Evolutionary conservation across 2,113 vertebrate species (phyloP).

Genomic region (Chinchilla lanigera): DNA sequence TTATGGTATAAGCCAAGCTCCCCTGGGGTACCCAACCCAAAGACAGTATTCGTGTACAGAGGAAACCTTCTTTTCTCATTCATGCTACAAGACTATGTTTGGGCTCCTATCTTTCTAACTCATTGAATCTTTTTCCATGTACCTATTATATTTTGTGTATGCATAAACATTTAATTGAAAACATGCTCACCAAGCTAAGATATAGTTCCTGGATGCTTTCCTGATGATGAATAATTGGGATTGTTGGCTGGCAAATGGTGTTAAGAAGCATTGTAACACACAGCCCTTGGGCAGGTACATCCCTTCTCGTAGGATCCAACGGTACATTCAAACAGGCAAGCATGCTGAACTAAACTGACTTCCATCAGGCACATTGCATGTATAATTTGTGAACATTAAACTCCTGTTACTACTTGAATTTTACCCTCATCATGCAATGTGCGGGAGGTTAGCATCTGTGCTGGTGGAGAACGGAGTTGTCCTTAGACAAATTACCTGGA

Average conservation of each 20-base stretch:
- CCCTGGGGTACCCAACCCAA: neutral
- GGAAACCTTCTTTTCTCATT: neutral
- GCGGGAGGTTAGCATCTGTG: slow-evolving; percentile 45
- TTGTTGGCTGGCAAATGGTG: slow-evolving; percentile 37
- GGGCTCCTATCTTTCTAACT: neutral
- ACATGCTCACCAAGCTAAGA: neutral
- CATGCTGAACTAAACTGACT: slow-evolving; percentile 75
- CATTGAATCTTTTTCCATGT: neutral
- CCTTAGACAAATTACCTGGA: slow-evolving; percentile 68
- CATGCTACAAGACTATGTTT: neutral
- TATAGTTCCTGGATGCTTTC: slow-evolving; percentile 49
- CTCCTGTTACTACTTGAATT: slow-evolving; percentile 52
- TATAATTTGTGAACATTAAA: slow-evolving; percentile 67
- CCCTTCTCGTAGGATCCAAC: slow-evolving; percentile 33
- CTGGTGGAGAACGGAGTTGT: neutral
- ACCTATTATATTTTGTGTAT: slow-evolving; percentile 47
- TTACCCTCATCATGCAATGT: slow-evolving; percentile 59
- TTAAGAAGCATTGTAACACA: slow-evolving; percentile 51
- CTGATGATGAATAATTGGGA: slow-evolving; percentile 12
- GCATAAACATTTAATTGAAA: slow-evolving; percentile 62
- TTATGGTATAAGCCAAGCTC: neutral
- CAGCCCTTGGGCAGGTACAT: neutral
- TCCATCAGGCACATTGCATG: slow-evolving; percentile 61
- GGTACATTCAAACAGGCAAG: slow-evolving; percentile 24
- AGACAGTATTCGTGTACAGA: neutral